Conservation (phyloP, 2,888 invertebrate genomes). For the Tenthredo mesomela region DNA sequence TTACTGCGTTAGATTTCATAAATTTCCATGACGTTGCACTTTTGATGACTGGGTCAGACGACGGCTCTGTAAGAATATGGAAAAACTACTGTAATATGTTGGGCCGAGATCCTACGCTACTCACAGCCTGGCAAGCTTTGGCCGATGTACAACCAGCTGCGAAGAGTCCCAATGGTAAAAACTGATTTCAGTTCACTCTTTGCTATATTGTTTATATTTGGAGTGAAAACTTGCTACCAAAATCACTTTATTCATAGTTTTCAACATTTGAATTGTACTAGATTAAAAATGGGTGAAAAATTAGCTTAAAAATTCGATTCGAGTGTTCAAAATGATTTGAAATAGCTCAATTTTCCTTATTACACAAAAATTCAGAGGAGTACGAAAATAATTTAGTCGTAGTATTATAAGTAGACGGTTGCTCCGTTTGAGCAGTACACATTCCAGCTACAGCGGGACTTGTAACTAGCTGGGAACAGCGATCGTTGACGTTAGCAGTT, state of each 20-base stretch:
- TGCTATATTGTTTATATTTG: background rate
- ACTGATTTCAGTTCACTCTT: conserved; percentile 4
- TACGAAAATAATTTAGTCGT: background rate
- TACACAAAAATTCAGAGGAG: background rate
- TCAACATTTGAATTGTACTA: background rate
- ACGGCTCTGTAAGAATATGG: conserved; percentile 89
- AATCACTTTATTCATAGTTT: background rate
- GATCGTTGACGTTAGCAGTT: conserved; percentile 87
- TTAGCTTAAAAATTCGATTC: background rate
- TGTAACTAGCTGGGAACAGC: conserved; percentile 92
- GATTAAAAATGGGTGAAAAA: background rate
- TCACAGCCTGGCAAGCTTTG: conserved; percentile 93
- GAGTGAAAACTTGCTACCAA: background rate
- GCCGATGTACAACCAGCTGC: conserved; percentile 81
- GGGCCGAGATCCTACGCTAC: conserved; percentile 73
- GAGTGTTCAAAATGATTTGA: background rate
- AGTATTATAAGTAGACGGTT: conserved; percentile 39
- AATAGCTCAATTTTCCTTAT: background rate
- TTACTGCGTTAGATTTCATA: conserved; percentile 91
- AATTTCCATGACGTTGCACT: conserved; percentile 92
- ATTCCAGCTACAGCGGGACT: conserved; percentile 81
- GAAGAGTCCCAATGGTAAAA: conserved; percentile 75
- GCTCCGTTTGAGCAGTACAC: conserved; percentile 35
- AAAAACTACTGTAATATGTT: conserved; percentile 75
- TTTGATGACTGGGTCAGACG: conserved; percentile 88